A percentile compares a stretch with the other conserved stretches of the same genome.
Evolutionary conservation across 2,797 vertebrate genomes (phyloP).

Genomic region (Streptopelia turtur): DNA sequence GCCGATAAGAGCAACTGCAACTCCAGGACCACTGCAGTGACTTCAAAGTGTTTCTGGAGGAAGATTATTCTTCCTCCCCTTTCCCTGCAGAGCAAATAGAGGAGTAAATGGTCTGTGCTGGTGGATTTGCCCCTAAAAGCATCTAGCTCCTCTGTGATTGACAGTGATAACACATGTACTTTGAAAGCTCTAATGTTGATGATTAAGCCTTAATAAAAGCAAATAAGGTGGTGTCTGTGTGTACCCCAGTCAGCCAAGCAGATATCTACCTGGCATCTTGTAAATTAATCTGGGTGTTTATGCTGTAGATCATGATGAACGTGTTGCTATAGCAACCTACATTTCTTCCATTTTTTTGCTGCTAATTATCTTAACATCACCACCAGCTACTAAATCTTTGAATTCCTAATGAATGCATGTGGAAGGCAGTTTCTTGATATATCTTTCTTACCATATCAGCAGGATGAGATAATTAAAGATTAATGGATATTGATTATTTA

Average conservation of each 20-base stretch:
- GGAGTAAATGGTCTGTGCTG: constrained; percentile 9
- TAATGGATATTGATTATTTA: constrained; percentile 72
- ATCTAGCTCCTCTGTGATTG: constrained; percentile 73
- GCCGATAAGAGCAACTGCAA: neutral
- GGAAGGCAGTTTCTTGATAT: constrained; percentile 75
- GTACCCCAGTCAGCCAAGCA: constrained; percentile 78
- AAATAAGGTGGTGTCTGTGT: constrained; percentile 82
- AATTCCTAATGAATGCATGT: constrained; percentile 82
- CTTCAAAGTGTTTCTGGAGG: neutral
- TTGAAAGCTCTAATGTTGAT: constrained; percentile 79
- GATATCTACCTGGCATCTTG: constrained; percentile 82
- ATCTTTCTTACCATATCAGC: constrained; percentile 60
- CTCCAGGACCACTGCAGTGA: neutral
- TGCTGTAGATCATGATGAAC: constrained; percentile 85
- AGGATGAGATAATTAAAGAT: constrained; percentile 66
- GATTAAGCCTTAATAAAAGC: constrained; percentile 83
- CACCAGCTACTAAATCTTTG: constrained; percentile 82
- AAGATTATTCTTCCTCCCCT: neutral
- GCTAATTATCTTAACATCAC: constrained; percentile 84
- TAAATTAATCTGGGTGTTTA: constrained; percentile 85
- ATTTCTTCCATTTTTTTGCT: constrained; percentile 78
- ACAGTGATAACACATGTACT: constrained; percentile 79
- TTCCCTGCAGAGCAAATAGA: neutral
- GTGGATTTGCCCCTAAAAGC: constrained; percentile 64
- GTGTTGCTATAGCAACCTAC: constrained; percentile 85